These are phyloP conservation scores for Lucilia cuprina DNA, from an alignment of 1,140 invertebrate species.

Conservation along the genomic window DNA sequence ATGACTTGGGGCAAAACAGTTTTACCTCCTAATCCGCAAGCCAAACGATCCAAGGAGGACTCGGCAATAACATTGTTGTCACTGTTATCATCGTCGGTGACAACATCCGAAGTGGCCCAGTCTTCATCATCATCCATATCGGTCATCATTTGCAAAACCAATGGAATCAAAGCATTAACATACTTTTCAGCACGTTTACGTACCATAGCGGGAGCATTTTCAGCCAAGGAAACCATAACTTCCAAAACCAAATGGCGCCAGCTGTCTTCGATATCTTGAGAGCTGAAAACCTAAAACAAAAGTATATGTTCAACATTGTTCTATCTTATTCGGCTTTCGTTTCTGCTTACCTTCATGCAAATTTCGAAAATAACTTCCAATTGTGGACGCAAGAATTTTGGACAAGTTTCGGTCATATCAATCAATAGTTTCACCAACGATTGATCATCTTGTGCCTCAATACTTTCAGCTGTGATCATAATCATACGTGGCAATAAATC, in stretches of 20 bases:
- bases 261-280: slow-evolving; percentile 78
- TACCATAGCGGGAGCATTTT: slow-evolving; percentile 95
- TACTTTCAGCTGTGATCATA: slow-evolving; percentile 70
- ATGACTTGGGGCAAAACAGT: slow-evolving; percentile 90
- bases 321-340: background rate
- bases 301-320: background rate
- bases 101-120: slow-evolving; percentile 81
- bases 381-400: slow-evolving; percentile 90
- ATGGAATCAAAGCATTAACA: slow-evolving; percentile 78
- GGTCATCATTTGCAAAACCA: slow-evolving; percentile 95
- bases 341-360: slow-evolving; percentile 78
- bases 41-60: slow-evolving; percentile 93
- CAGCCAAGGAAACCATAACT: slow-evolving; percentile 91
- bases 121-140: slow-evolving; percentile 87
- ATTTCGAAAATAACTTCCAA: slow-evolving; percentile 87
- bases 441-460: slow-evolving; percentile 88
- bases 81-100: slow-evolving; percentile 84
- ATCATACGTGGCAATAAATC: slow-evolving; percentile 83
- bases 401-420: slow-evolving; percentile 90
- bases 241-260: slow-evolving; percentile 93
- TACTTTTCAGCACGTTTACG: slow-evolving; percentile 87
- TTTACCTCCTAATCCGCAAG: slow-evolving; percentile 95
- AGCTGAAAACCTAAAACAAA: slow-evolving; percentile 64
- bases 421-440: slow-evolving; percentile 89
- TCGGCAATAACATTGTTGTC: slow-evolving; percentile 95